Percentiles rank a stretch among this genome's conserved stretches.
phyloP scores from a whole-genome alignment of 1,140 invertebrate genomes.

The Ditylenchus dipsaci region DNA sequence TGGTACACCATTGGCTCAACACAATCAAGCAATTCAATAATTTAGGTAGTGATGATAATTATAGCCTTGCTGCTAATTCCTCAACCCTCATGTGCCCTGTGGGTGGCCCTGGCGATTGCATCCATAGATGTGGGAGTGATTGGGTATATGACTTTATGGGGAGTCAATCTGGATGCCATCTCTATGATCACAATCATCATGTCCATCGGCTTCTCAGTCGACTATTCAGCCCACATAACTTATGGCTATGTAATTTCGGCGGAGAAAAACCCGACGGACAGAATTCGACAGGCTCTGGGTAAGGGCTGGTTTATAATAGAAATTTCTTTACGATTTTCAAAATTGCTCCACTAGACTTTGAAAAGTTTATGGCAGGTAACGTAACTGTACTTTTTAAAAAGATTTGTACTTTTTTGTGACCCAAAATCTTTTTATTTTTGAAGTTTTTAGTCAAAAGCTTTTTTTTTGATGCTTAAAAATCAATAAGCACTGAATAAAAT shows the following conservation, averaged over 20 bases:
- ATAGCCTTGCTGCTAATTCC: conserved; percentile 94
- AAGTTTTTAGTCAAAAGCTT: too few species aligned
- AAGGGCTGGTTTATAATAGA: too few species aligned
- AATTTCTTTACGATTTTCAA: too few species aligned
- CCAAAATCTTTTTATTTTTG: too few species aligned
- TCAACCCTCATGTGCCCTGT: conserved; percentile 82
- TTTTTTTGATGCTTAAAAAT: too few species aligned
- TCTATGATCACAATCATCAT: conserved; percentile 98
- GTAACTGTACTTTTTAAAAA: too few species aligned
- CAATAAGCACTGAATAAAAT: too few species aligned
- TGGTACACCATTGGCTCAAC: too few species aligned
- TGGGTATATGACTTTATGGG: conserved; percentile 93
- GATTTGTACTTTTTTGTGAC: too few species aligned
- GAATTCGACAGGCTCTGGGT: conserved; percentile 73
- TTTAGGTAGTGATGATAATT: conserved; percentile 91
- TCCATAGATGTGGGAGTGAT: conserved; percentile 90
- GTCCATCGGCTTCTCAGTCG: conserved; percentile 95
- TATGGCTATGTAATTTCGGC: conserved; percentile 86
- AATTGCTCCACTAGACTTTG: too few species aligned
- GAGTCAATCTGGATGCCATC: conserved; percentile 88
- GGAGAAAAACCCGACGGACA: conserved; percentile 69
- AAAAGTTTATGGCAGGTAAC: too few species aligned
- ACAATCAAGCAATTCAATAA: too few species aligned
- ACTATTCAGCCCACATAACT: conserved; percentile 93
- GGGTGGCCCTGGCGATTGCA: conserved; percentile 89